phyloP scores from a whole-genome alignment of 2,113 vertebrate genomes.

The Prunella fulvescens region DNA sequence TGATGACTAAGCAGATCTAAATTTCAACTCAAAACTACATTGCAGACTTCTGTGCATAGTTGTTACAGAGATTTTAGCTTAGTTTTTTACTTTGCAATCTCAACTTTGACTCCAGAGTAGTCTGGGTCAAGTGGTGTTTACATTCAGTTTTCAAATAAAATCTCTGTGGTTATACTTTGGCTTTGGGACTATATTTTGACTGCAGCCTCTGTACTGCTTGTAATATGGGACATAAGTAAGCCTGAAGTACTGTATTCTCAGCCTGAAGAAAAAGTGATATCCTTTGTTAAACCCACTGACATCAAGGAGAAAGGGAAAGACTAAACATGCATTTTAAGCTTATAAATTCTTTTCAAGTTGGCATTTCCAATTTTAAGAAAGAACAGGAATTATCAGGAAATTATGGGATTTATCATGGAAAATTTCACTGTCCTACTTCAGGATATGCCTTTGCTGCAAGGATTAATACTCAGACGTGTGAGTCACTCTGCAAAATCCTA shows the following conservation, averaged over 20 bases:
- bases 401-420: not conserved
- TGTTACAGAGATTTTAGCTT: not conserved
- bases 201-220: not conserved
- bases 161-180: not conserved
- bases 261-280: not conserved
- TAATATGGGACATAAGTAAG: not conserved
- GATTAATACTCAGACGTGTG: not conserved
- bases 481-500: not conserved
- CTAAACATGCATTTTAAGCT: not conserved
- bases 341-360: not conserved
- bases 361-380: not conserved
- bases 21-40: constrained; percentile 9
- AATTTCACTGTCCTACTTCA: not conserved
- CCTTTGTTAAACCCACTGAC: not conserved
- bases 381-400: not conserved
- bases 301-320: not conserved
- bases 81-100: not conserved
- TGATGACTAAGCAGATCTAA: constrained; percentile 24
- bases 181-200: not conserved
- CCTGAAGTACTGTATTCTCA: not conserved
- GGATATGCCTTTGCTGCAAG: not conserved
- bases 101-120: not conserved
- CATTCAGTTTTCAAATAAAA: not conserved
- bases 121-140: not conserved
- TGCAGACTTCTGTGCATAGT: not conserved